A percentile compares a stretch with the other conserved stretches of the same genome.
Conservation (phyloP, 1,140 invertebrate genomes). For the Drosophila pruinosa region DNA sequence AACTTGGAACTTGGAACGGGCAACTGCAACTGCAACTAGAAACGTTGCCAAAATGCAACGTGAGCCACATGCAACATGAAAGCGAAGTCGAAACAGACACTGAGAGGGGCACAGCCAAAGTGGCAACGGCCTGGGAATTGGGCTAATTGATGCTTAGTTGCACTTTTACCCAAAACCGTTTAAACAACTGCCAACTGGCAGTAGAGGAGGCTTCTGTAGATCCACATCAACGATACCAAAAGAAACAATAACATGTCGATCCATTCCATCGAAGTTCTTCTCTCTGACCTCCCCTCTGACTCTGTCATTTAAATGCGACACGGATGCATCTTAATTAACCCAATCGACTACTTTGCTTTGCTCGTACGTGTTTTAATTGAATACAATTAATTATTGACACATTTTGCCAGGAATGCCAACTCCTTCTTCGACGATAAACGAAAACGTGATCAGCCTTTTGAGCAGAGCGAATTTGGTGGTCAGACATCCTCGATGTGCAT, state of each 20-base stretch:
- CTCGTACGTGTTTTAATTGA: slow-evolving; percentile 65
- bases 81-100: slow-evolving; percentile 52
- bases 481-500: slow-evolving; percentile 21
- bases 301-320: slow-evolving; percentile 45
- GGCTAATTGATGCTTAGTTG: slow-evolving; percentile 82
- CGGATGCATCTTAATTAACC: slow-evolving; percentile 73
- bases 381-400: slow-evolving; percentile 82
- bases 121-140: slow-evolving; percentile 73
- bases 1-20: slow-evolving; percentile 2
- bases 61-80: slow-evolving; percentile 73
- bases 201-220: slow-evolving; percentile 36
- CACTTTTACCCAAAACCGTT: slow-evolving; percentile 77
- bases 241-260: slow-evolving; percentile 55
- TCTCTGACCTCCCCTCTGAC: background rate
- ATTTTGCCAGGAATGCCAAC: slow-evolving; percentile 55
- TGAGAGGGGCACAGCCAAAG: slow-evolving; percentile 49
- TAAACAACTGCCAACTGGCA: slow-evolving; percentile 48
- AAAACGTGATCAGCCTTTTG: slow-evolving; percentile 53
- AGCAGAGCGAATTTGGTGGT: slow-evolving; percentile 37
- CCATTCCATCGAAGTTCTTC: slow-evolving; percentile 5
- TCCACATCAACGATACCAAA: slow-evolving; percentile 43
- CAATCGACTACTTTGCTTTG: background rate
- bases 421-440: slow-evolving; percentile 29
- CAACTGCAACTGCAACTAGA: slow-evolving; percentile 34
- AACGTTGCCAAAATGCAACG: slow-evolving; percentile 69